A percentile compares a stretch with the other conserved stretches of the same genome.
Conservation (phyloP, 1,140 invertebrate species). For the Mactra quadrangularis region DNA sequence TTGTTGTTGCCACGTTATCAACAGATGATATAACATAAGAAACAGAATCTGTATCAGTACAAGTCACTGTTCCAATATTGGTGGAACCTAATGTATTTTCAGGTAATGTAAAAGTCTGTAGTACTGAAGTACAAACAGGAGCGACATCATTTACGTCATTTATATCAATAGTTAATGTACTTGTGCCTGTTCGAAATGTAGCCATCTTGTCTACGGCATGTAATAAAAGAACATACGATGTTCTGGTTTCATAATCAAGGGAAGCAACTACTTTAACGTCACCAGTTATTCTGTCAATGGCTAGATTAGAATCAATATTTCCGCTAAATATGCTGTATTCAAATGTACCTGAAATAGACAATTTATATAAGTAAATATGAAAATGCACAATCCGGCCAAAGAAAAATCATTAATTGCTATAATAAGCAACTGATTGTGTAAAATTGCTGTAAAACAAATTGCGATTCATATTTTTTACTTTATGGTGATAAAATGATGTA, state of each 20-base stretch:
- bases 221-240: constrained; percentile 67
- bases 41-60: constrained; percentile 80
- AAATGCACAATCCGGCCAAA: too few species aligned
- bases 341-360: constrained; percentile 44
- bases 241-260: constrained; percentile 71
- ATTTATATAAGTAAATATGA: background rate
- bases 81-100: constrained; percentile 95
- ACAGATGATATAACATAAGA: constrained; percentile 83
- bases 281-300: constrained; percentile 62
- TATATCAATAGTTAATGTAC: constrained; percentile 65
- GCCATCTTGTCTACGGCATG: constrained; percentile 62
- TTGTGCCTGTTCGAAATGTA: constrained; percentile 43
- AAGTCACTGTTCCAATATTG: constrained; percentile 91
- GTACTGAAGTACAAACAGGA: constrained; percentile 64
- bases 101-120: constrained; percentile 85
- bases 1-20: constrained; percentile 40
- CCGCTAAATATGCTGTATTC: constrained; percentile 35
- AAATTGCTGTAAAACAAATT: too few species aligned
- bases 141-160: constrained; percentile 72
- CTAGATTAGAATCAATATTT: constrained; percentile 59
- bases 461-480: too few species aligned
- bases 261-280: constrained; percentile 57
- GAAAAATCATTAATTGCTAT: too few species aligned
- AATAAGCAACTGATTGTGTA: too few species aligned
- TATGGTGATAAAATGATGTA: too few species aligned